phyloP scores from a whole-genome alignment of 2,113 vertebrate genomes.

The Chaenogobius annularis region DNA sequence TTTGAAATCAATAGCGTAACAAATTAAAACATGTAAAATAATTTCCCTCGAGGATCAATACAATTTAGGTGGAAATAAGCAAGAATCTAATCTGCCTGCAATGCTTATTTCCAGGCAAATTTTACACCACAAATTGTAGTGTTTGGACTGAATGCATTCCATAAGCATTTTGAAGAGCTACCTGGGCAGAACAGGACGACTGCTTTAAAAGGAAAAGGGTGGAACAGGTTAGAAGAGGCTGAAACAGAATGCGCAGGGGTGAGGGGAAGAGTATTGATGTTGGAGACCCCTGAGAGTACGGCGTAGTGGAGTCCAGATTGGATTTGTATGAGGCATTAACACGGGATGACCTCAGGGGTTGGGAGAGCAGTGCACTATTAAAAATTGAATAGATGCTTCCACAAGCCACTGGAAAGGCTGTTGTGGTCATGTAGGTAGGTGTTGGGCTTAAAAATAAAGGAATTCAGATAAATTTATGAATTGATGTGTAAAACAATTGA shows the following conservation, averaged over 20 bases:
- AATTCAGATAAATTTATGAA: not conserved
- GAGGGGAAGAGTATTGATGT: slow-evolving; percentile 48
- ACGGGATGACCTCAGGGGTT: slow-evolving; percentile 43
- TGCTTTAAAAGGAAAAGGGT: slow-evolving; percentile 2
- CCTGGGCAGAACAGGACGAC: not conserved
- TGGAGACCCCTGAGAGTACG: slow-evolving; percentile 38
- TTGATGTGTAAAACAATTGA: not conserved
- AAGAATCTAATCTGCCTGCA: no score
- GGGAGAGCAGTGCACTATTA: slow-evolving; percentile 47
- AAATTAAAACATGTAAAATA: not conserved
- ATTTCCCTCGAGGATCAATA: not conserved
- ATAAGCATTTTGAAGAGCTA: not conserved
- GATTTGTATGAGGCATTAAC: slow-evolving; percentile 60
- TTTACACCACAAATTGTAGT: not conserved
- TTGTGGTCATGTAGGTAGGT: not conserved
- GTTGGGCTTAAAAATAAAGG: not conserved
- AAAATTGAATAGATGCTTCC: slow-evolving; percentile 58
- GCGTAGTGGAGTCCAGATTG: slow-evolving; percentile 46
- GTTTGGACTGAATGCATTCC: not conserved
- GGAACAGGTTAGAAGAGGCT: slow-evolving; percentile 10
- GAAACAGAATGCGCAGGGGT: slow-evolving; percentile 20
- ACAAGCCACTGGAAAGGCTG: not conserved
- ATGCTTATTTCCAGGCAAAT: not conserved
- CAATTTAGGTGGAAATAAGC: not conserved
- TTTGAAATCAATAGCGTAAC: slow-evolving; percentile 4